Conservation (phyloP, 2,797 vertebrate species). For the Cynodonichthys magdalenae region DNA sequence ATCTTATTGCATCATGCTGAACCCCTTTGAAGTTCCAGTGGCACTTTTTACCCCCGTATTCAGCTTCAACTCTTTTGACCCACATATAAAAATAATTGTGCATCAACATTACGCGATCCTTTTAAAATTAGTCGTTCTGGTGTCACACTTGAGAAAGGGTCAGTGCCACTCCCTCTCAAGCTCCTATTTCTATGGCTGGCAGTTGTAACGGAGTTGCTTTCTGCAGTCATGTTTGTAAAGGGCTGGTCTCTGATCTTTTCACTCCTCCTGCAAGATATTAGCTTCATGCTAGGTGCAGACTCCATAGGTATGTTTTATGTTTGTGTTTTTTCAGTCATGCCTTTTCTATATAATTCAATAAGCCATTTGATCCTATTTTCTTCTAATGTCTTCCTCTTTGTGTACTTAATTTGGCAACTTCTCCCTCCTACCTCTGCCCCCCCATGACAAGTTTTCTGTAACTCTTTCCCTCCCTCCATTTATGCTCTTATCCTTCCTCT, state of each 20-base stretch:
- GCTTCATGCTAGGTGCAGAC: constrained; percentile 20
- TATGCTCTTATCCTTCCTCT: constrained; percentile 31
- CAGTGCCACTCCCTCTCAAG: constrained; percentile 16
- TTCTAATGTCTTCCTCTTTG: constrained; percentile 7
- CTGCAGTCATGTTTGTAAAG: constrained; percentile 26
- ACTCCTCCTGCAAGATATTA: constrained; percentile 48
- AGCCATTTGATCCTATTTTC: constrained; percentile 32
- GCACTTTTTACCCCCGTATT: constrained; percentile 72
- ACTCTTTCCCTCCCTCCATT: constrained; percentile 13
- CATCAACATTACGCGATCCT: constrained; percentile 19
- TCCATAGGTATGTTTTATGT: constrained; percentile 25
- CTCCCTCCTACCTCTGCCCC: background rate
- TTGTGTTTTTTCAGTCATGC: constrained; percentile 31
- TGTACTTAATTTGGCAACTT: constrained; percentile 38
- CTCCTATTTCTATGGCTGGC: constrained; percentile 27
- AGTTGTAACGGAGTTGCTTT: constrained; percentile 25
- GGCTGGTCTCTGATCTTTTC: constrained; percentile 37
- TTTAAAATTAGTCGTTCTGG: constrained; percentile 27
- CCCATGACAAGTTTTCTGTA: constrained; percentile 14
- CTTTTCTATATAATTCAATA: constrained; percentile 23
- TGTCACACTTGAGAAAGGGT: constrained; percentile 28
- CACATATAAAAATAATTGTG: constrained; percentile 64
- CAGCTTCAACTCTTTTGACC: constrained; percentile 70
- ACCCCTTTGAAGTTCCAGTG: constrained; percentile 77
- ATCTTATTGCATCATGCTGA: constrained; percentile 76